Evolutionary conservation across 2,797 vertebrate genomes (phyloP), one percentile per base, ranked within the genome.

Genomic region (Onychomys torridus): DNA sequence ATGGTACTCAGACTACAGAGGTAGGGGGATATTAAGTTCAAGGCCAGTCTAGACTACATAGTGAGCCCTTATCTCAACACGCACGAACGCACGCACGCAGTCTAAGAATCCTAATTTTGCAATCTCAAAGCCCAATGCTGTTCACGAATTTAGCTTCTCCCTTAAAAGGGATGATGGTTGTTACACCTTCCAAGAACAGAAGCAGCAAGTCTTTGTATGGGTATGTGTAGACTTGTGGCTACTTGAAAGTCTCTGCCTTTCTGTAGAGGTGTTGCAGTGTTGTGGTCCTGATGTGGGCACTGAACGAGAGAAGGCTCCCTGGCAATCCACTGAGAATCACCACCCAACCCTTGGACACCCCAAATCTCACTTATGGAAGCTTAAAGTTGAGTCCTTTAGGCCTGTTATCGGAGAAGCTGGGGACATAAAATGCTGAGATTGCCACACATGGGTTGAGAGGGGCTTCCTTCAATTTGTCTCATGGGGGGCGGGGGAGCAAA

Each of bases 101-200:
- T 37, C 25, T 11, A 29, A 52, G 49, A 69, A 23, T 43, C 67
- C 71, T 76, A 32, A 76, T 43, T 59, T 76, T 73, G 21, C 86
- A 59, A 6, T 43, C 37, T 37, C 69, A 95, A 6, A 69, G 46
- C 32, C 87, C 71, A 75, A 25, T 23, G 73, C 1, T 61, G 14
- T 52, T 43, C 61, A 49, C 75, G 93, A 87, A 78, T 40, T 34
- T 81, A 94, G 67, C 49, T 79, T 55, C 91, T 91, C 49, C 77
- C 86, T 61, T 85, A 73, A 57, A 89, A 83, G 61, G 19, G 8
- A 85, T 19, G 21, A 69, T 32, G 79, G 63, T 65, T 40, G 52
- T 57, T 76, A 96, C n/a, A 61, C 73, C 63, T 94, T 88, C 90
- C 49, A 90, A 75, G 73, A 96, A 52, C 46, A 88, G 71, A 63